Evolutionary conservation across 2,888 invertebrate species (phyloP), one percentile per base, ranked within the genome.

Genomic region (Azorinus chamasolen): DNA sequence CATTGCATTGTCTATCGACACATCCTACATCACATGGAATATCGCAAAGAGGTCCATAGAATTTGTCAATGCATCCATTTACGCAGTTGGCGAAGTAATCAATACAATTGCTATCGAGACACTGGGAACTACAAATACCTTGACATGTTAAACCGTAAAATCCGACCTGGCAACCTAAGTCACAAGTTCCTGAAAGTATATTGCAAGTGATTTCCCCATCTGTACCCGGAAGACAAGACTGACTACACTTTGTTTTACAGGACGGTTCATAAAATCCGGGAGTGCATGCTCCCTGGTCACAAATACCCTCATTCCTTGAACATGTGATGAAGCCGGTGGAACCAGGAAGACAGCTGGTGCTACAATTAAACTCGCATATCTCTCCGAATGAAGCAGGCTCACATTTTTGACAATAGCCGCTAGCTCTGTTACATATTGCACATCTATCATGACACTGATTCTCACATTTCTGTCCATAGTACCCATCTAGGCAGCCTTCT

Each of bases 351-450:
- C 76, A 80, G 51, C 66, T 24, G 1, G 22, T n/a, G 32, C 70
- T 73, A 57, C 80, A 80, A 39, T 77, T 59, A 4, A 18, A 45
- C 43, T 80, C 55, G 41, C 80, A 80, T 1, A 32, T 6, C 2
- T 37, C 27, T 2, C 80, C 80, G 22, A 55, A 76, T 8, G 72
- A 59, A n/a, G 63, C 65, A 4, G 50, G 32, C 41, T 62, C 18
- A 45, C 80, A 80, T 20, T 46, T 32, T 27, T 58, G 41, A 57
- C 80, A 80, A 1, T 53, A 58, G 16, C 72, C 76, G 2, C 61
- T 73, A 18, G 46, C 14, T 51, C 59, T 57, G 16, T 70, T 43
- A 54, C 80, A 80, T 22, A 53, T 25, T 5, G 64, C 53, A 46
- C 76, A 80, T n/a, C 64, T 48, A 20, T 68, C 63, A 2, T 58